These are phyloP conservation scores for Pelusios castaneus DNA, from an alignment of 2,113 vertebrate species.

Conservation along the genomic window DNA sequence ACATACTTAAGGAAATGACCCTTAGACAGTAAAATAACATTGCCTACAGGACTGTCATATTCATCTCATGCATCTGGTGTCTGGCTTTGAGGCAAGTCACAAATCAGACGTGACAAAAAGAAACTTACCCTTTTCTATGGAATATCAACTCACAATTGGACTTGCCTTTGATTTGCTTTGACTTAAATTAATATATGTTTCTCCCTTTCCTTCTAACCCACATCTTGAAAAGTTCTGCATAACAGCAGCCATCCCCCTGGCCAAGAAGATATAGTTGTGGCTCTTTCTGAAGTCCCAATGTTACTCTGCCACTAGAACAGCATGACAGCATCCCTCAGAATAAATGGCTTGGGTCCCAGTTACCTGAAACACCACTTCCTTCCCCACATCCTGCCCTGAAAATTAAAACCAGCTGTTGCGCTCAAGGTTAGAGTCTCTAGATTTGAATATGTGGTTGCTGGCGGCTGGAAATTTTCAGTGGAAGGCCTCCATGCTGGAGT, in stretches of 20 bases:
- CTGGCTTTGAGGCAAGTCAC: not conserved
- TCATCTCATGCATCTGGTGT: not conserved
- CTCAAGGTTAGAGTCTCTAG: not conserved
- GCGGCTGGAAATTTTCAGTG: not conserved
- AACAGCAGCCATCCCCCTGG: not conserved
- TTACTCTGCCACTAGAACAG: not conserved
- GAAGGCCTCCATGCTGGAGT: not conserved
- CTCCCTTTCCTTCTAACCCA: not conserved
- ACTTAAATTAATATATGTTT: not conserved
- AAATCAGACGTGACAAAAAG: not conserved
- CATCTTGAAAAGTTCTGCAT: accelerated
- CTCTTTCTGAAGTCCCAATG: accelerated
- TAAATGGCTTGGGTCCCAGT: not conserved
- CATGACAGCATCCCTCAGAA: not conserved
- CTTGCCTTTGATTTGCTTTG: not conserved
- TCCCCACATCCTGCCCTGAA: not conserved
- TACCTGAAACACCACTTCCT: not conserved
- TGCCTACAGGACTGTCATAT: accelerated
- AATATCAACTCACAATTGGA: not conserved
- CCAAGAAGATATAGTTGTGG: not conserved
- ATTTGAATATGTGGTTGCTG: not conserved
- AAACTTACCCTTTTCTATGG: not conserved
- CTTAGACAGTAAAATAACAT: not conserved
- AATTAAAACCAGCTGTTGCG: accelerated
- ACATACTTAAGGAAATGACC: conserved; percentile 28